A percentile compares a stretch with the other conserved stretches of the same genome.
phyloP scores from a whole-genome alignment of 2,888 invertebrate genomes.

The Drosophila emarginata region DNA sequence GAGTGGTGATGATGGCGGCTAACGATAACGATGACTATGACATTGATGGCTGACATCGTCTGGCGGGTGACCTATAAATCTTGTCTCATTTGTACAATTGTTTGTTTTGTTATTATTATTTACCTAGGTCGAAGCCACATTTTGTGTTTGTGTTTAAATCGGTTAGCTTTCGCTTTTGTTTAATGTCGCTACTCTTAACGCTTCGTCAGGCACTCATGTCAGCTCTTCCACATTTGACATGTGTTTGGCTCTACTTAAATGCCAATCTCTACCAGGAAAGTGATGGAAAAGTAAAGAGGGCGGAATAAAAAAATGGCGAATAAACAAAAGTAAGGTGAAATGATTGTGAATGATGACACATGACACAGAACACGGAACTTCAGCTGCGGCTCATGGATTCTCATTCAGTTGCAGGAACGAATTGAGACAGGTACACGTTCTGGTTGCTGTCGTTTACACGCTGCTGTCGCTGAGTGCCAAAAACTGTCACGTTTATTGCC shows the following conservation, averaged over 20 bases:
- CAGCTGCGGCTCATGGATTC: constrained; percentile 26
- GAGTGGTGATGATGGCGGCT: not conserved
- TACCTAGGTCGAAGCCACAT: constrained; percentile 33
- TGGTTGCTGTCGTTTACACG: constrained; percentile 43
- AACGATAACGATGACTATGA: constrained; percentile 43
- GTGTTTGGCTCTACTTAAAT: constrained; percentile 53
- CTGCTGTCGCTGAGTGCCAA: constrained; percentile 30
- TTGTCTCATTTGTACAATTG: constrained; percentile 34
- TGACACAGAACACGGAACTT: constrained; percentile 39
- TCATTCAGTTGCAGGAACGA: constrained; percentile 10
- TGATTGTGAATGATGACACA: constrained; percentile 45
- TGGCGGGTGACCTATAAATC: constrained; percentile 22
- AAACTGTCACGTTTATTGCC: constrained; percentile 55
- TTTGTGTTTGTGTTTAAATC: constrained; percentile 57
- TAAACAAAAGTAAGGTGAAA: constrained; percentile 44
- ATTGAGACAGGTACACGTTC: constrained; percentile 51
- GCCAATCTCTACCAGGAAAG: constrained; percentile 39
- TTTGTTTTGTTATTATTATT: constrained; percentile 25
- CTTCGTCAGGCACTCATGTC: constrained; percentile 29
- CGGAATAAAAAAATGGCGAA: not conserved
- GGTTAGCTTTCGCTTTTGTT: constrained; percentile 37
- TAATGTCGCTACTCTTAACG: constrained; percentile 5
- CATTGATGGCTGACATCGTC: constrained; percentile 22
- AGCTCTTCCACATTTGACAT: constrained; percentile 66
- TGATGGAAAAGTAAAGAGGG: constrained; percentile 26